Evolutionary conservation across 2,888 invertebrate genomes (phyloP), one percentile per base, ranked within the genome.

Genomic region (Colletes collaris): DNA sequence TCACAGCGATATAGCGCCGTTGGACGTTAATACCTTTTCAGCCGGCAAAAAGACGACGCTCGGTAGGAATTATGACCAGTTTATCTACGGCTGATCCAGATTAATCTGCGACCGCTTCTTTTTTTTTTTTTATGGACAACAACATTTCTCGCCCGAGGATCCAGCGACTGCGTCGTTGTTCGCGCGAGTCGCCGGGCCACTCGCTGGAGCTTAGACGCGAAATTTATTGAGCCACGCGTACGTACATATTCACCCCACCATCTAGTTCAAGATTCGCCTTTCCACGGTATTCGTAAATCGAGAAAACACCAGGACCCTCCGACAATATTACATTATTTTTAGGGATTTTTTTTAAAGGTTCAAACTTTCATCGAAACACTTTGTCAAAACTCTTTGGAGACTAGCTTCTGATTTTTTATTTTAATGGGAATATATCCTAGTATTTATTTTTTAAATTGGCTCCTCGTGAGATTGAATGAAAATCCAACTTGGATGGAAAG

Each of bases 81-180:
- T 82, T 82, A 82, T 82, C 82, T 75, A 63, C 66, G 74, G 80
- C 78, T 82, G 84, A 85, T 85, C 85, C 83, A 83, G 85, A 85
- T 85, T 85, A 85, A 85, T 85, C 85, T 81, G 65, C 65, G 66
- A 80, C 79, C 70, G 83, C 66, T 56, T 56, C 46, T 35, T n/a
- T 8, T 84, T 84, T 84, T 84, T 78, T 84, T 84, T 85, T 78
- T 72, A 84, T 82, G 76, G 84, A 82, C 84, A 82, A 78, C 84
- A 80, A 71, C 85, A 75, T 82, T 85, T 79, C 78, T 81, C 76
- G 62, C 59, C 10, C n/a, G 35, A 35, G 27, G 50, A 10, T 35
- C n/a, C 16, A 27, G 74, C 72, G 67, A 79, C 80, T 81, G 74
- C 80, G 81, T 80, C 76, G 82, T 27, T 59, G 56, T 74, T 66